Percentiles rank a stretch among this genome's conserved stretches.
phyloP scores from a whole-genome alignment of 23 tunicate species.

The Styela clava region DNA sequence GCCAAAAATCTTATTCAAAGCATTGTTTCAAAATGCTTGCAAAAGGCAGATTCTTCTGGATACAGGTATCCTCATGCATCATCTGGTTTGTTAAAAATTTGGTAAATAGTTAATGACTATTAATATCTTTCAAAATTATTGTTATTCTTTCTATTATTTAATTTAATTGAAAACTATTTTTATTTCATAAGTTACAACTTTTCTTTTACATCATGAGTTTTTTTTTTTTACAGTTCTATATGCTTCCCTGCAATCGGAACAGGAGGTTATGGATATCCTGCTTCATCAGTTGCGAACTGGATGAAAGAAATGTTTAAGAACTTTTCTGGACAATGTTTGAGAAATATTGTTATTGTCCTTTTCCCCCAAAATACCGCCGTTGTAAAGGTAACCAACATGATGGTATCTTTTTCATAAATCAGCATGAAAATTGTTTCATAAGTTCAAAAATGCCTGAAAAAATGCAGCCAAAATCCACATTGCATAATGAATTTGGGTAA shows the following conservation, averaged over 20 bases:
- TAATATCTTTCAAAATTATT: too few species aligned
- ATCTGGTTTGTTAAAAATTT: too few species aligned
- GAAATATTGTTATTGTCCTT: constrained; percentile 26
- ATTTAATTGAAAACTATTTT: too few species aligned
- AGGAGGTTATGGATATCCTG: constrained; percentile 48
- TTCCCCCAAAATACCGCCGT: constrained; percentile 2
- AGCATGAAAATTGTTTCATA: too few species aligned
- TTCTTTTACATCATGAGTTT: too few species aligned
- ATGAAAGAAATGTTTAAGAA: constrained; percentile 14
- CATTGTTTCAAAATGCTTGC: not conserved
- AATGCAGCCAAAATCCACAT: too few species aligned
- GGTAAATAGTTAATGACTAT: too few species aligned
- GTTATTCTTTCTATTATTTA: too few species aligned
- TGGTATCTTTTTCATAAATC: too few species aligned
- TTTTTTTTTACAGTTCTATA: constrained; percentile 15
- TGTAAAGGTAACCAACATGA: constrained; percentile 17
- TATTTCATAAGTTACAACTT: too few species aligned
- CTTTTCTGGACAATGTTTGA: constrained; percentile 28
- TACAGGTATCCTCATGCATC: not conserved
- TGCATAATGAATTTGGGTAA: too few species aligned
- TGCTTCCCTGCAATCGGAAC: constrained; percentile 60
- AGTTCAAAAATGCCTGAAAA: too few species aligned
- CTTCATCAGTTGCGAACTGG: constrained; percentile 22
- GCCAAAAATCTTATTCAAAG: not conserved
- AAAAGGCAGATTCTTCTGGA: not conserved